phyloP scores from a whole-genome alignment of 2,113 vertebrate species.

The Mormoops blainvillei region DNA sequence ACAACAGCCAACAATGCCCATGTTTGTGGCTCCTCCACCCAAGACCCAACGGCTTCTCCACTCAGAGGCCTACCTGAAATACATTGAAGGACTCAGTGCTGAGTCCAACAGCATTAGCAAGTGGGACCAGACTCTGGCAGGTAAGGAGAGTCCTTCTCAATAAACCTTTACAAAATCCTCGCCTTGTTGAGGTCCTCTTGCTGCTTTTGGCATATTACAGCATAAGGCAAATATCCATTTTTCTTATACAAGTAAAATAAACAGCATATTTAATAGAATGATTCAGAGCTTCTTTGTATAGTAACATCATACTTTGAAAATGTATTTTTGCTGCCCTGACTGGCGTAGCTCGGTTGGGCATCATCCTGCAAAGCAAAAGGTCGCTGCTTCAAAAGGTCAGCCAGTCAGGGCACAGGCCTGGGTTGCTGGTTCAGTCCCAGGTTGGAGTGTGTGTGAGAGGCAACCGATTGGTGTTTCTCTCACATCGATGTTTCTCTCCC shows the following conservation, averaged over 20 bases:
- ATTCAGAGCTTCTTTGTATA: neutral
- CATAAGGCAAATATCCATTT: neutral
- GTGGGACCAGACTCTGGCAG: slow-evolving; percentile 97
- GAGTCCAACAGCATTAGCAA: slow-evolving; percentile 95
- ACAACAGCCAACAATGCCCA: slow-evolving; percentile 94
- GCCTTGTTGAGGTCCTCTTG: neutral
- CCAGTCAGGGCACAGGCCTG: too few relatives aligned
- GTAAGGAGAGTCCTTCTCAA: slow-evolving; percentile 81
- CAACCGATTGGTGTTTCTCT: too few relatives aligned
- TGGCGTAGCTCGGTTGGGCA: too few relatives aligned
- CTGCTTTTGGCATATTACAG: neutral
- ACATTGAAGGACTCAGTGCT: slow-evolving; percentile 96
- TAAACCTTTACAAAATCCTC: neutral
- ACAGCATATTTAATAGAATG: neutral
- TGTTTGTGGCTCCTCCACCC: slow-evolving; percentile 96
- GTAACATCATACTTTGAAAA: neutral
- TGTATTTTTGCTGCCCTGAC: too few relatives aligned
- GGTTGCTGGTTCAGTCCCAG: too few relatives aligned
- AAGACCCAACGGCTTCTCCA: slow-evolving; percentile 96
- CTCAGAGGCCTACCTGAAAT: slow-evolving; percentile 97
- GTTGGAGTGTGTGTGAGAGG: too few relatives aligned
- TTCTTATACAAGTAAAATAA: slow-evolving; percentile 1
- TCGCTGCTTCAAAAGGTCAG: too few relatives aligned
- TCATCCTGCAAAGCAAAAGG: too few relatives aligned
- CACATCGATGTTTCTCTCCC: too few relatives aligned